A percentile compares a stretch with the other conserved stretches of the same genome.
Evolutionary conservation across 1,140 invertebrate genomes (phyloP).

Genomic region (Drosophila grimshawi): DNA sequence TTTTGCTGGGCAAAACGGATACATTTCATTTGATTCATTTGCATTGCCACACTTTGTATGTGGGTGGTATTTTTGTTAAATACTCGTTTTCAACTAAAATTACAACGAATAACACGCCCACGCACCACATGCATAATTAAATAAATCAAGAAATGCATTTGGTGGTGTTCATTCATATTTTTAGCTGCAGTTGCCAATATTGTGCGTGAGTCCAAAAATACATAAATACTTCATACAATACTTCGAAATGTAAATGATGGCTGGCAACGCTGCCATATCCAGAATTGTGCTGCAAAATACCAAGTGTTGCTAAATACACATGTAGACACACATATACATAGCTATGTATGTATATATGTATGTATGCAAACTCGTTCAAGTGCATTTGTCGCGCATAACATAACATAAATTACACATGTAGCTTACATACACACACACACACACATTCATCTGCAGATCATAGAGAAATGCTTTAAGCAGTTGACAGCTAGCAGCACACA

Average conservation of each 20-base stretch:
- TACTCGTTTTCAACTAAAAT: background rate
- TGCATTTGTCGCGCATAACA: conserved; percentile 1
- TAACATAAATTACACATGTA: background rate
- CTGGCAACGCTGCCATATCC: conserved; percentile 24
- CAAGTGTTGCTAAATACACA: background rate
- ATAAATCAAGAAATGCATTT: conserved; percentile 15
- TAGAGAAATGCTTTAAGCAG: conserved; percentile 33
- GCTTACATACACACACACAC: background rate
- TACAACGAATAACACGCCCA: no score
- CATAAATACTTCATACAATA: conserved; percentile 2
- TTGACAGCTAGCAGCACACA: conserved; percentile 28
- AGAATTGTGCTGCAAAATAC: conserved; percentile 25
- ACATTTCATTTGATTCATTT: conserved; percentile 11
- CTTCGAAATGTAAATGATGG: background rate
- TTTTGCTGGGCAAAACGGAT: conserved; percentile 12
- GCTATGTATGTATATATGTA: background rate
- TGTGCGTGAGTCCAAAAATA: conserved; percentile 7
- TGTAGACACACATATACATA: background rate
- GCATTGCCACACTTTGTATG: conserved; percentile 1
- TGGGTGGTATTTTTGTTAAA: background rate
- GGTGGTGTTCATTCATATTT: conserved; percentile 64
- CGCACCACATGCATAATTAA: background rate
- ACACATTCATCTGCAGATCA: conserved; percentile 16
- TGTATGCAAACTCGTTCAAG: background rate
- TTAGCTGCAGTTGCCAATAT: conserved; percentile 39